Evolutionary conservation across 2,888 invertebrate species (phyloP).

Genomic region (Phyto melanocephala): DNA sequence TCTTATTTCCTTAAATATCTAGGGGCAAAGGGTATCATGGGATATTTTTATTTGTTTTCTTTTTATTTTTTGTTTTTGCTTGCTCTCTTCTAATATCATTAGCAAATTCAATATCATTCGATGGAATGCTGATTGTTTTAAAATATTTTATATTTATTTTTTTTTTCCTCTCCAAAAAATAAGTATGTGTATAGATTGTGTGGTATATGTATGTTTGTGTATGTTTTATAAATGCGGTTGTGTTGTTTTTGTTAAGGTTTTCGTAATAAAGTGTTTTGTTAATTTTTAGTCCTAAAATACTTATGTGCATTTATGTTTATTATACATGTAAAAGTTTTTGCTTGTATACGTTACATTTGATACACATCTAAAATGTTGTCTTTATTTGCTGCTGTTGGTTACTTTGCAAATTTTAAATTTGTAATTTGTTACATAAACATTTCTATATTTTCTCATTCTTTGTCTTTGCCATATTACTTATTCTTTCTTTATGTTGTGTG

Average conservation of each 20-base stretch:
- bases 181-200: not conserved
- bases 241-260: too few relatives aligned
- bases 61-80: not conserved
- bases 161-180: not conserved
- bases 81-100: constrained; percentile 32
- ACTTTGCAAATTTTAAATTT: not conserved
- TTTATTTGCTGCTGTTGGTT: constrained; percentile 20
- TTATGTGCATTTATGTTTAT: not conserved
- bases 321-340: not conserved
- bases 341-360: too few relatives aligned
- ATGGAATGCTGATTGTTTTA: constrained; percentile 66
- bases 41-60: not conserved
- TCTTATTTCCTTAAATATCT: not conserved
- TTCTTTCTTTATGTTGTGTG: not conserved
- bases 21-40: not conserved
- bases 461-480: not conserved
- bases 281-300: constrained; percentile 28
- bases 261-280: not conserved
- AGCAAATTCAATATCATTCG: constrained; percentile 64
- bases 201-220: not conserved
- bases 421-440: constrained; percentile 2
- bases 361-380: constrained; percentile 20
- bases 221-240: not conserved
- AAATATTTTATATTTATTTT: constrained; percentile 46
- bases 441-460: too few relatives aligned